Percentiles rank a stretch among this genome's conserved stretches.
Evolutionary conservation across 2,113 vertebrate genomes (phyloP).

Genomic region (Strix aluco): DNA sequence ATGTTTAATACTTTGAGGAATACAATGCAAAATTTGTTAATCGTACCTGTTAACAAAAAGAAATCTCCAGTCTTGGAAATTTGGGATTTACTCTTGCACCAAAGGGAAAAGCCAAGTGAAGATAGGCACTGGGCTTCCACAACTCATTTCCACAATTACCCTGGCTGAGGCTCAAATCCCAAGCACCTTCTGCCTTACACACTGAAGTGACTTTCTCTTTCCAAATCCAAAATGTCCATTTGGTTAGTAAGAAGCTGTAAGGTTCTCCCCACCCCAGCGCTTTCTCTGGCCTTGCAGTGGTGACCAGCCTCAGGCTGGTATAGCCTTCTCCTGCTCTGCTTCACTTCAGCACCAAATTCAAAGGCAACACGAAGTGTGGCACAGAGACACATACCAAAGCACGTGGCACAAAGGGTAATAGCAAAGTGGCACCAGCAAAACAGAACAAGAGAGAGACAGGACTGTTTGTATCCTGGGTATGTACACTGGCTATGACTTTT

Average conservation of each 20-base stretch:
- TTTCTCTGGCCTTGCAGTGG: not conserved
- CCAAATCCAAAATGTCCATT: not conserved
- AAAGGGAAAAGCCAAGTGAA: not conserved
- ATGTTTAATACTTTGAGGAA: not conserved
- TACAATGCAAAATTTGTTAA: not conserved
- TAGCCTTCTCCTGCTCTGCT: not conserved
- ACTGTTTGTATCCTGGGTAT: not conserved
- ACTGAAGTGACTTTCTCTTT: not conserved
- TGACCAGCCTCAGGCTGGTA: not conserved
- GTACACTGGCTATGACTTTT: not conserved
- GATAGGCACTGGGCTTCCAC: not conserved
- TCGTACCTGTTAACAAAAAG: not conserved
- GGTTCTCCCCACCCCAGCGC: not conserved
- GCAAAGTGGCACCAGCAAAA: not conserved
- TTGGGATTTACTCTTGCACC: not conserved
- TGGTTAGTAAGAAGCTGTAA: not conserved
- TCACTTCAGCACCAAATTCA: not conserved
- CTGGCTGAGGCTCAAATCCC: not conserved
- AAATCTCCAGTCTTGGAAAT: not conserved
- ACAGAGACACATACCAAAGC: not conserved
- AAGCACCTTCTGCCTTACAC: not conserved
- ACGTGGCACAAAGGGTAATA: fast-evolving
- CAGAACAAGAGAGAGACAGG: not conserved
- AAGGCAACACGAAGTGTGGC: not conserved
- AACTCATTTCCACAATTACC: not conserved